Evolutionary conservation across 2,113 vertebrate species (phyloP).

Genomic region (Phyllopteryx taeniolatus): DNA sequence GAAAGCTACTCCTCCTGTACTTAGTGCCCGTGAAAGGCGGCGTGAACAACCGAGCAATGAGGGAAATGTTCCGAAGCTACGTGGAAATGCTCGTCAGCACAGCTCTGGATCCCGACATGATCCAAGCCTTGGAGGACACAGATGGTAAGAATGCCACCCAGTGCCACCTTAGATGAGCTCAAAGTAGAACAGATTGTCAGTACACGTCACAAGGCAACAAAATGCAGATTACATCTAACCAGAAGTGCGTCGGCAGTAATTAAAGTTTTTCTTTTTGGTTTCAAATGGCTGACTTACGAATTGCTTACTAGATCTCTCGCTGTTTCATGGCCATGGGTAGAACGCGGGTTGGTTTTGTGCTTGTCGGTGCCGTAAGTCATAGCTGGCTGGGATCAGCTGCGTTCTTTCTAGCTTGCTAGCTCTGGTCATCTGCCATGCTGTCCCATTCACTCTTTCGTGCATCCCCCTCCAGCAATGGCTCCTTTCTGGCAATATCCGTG

Average conservation of each 20-base stretch:
- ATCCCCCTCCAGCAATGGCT: no score
- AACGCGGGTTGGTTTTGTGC: no score
- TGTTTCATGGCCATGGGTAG: no score
- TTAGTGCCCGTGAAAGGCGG: constrained; percentile 77
- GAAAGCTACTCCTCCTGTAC: background rate
- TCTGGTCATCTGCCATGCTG: no score
- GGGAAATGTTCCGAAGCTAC: constrained; percentile 93
- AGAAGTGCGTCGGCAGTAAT: background rate
- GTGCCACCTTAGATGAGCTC: background rate
- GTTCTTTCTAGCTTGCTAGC: no score
- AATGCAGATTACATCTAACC: background rate
- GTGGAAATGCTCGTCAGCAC: constrained; percentile 95
- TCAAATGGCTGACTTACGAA: no score
- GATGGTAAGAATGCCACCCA: constrained; percentile 71
- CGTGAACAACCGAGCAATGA: constrained; percentile 87
- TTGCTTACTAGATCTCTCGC: no score
- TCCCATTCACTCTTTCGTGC: no score
- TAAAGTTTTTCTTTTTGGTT: background rate
- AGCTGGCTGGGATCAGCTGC: no score
- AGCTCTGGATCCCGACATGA: constrained; percentile 91
- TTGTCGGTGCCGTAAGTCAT: no score
- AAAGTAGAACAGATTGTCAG: background rate
- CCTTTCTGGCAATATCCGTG: no score
- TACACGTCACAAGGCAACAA: background rate
- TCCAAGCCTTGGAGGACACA: constrained; percentile 90